phyloP scores from a whole-genome alignment of 2,888 invertebrate genomes.

The Thymelicus acteon region DNA sequence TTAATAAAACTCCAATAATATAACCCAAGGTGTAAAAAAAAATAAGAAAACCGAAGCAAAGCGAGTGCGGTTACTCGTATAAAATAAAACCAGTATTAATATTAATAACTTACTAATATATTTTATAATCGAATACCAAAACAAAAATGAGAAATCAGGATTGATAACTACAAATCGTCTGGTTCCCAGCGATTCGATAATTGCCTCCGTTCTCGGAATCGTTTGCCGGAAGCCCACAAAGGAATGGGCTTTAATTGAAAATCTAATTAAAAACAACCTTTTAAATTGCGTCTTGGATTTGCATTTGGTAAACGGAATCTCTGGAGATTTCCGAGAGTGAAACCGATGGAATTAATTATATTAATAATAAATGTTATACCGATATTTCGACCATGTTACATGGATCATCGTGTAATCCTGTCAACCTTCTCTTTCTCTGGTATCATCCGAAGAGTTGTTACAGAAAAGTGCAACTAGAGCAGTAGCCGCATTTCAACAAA shows the following conservation, averaged over 20 bases:
- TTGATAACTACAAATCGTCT: neutral
- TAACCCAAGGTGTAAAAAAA: no score
- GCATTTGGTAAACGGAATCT: slow-evolving; percentile 12
- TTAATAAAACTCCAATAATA: no score
- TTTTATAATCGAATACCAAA: neutral
- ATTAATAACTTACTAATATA: neutral
- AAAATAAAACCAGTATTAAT: no score
- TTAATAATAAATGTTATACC: neutral
- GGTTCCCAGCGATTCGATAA: slow-evolving; percentile 24
- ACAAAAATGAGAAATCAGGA: neutral
- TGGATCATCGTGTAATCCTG: no score
- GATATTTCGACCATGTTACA: no score
- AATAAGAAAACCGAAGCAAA: no score
- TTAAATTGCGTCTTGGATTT: slow-evolving; percentile 32
- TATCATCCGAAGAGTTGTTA: no score
- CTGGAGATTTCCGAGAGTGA: neutral
- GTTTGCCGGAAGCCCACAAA: slow-evolving; percentile 20
- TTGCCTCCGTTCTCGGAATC: slow-evolving; percentile 3
- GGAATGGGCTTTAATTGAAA: slow-evolving; percentile 30
- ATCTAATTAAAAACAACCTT: slow-evolving; percentile 35
- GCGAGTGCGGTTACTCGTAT: no score
- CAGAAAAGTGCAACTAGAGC: no score
- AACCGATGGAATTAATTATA: neutral
- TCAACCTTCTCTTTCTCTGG: no score
- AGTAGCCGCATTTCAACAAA: neutral